These are phyloP conservation scores for Aporophyla lueneburgensis DNA, from an alignment of 2,888 invertebrate genomes.

Conservation along the genomic window DNA sequence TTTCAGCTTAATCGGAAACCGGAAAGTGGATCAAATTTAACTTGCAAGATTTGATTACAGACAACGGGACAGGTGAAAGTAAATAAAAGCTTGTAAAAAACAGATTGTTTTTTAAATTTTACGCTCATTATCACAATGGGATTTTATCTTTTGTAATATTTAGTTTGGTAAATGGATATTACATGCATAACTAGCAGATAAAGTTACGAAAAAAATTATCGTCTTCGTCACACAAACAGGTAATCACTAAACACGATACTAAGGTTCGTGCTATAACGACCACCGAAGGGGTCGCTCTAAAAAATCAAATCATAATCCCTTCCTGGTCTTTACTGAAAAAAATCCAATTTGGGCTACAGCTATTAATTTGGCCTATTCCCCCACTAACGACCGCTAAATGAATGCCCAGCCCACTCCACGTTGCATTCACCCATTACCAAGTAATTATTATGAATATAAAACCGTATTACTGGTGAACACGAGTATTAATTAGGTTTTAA, in stretches of 20 bases:
- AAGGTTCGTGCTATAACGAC: not conserved
- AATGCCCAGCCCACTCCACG: constrained; percentile 38
- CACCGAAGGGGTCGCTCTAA: not conserved
- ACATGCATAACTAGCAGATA: not conserved
- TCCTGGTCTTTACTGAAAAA: constrained; percentile 4
- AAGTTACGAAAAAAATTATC: not conserved
- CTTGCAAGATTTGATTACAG: too few species aligned
- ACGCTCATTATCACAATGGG: not conserved
- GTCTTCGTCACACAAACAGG: too few species aligned
- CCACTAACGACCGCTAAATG: constrained; percentile 47
- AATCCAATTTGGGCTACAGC: constrained; percentile 24
- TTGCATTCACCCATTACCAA: constrained; percentile 51
- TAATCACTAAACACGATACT: not conserved
- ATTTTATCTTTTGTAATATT: not conserved
- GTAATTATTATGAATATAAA: constrained; percentile 52
- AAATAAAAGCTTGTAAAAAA: too few species aligned
- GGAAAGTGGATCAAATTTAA: too few species aligned
- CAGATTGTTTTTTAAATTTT: not conserved
- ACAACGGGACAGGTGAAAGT: too few species aligned
- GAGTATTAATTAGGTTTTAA: constrained; percentile 29
- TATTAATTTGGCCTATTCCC: constrained; percentile 47
- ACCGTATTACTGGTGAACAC: constrained; percentile 21
- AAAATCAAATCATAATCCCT: not conserved
- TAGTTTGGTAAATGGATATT: not conserved
- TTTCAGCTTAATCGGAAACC: too few species aligned